Evolutionary conservation across 1,140 invertebrate species (phyloP).

Genomic region (Plodia interpunctella): DNA sequence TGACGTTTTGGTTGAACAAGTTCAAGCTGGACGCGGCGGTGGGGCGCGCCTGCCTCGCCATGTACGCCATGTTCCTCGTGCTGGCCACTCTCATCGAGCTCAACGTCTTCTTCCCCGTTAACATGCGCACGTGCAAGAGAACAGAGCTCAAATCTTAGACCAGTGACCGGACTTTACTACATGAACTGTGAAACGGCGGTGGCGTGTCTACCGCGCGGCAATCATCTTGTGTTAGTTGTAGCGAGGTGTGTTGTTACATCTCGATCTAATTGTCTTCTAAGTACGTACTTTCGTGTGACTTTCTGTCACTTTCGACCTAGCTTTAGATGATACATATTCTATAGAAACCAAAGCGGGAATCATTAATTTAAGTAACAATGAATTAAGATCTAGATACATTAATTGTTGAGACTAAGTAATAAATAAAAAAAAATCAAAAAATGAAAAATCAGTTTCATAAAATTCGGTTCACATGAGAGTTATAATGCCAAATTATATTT

Average conservation of each 20-base stretch:
- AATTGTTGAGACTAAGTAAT: not conserved
- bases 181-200: constrained; percentile 26
- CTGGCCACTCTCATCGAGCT: constrained; percentile 91
- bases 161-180: constrained; percentile 23
- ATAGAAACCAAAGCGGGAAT: not conserved
- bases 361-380: not conserved
- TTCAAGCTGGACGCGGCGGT: constrained; percentile 89
- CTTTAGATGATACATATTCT: not conserved
- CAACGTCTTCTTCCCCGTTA: constrained; percentile 92
- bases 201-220: constrained; percentile 6
- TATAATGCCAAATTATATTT: not conserved
- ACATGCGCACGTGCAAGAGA: constrained; percentile 86
- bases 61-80: constrained; percentile 90
- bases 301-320: not conserved
- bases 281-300: not conserved
- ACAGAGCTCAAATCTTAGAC: constrained; percentile 56
- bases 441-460: not conserved
- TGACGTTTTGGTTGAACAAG: constrained; percentile 88
- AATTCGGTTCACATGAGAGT: not conserved
- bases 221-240: not conserved
- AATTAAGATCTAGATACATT: not conserved
- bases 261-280: not conserved
- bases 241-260: not conserved
- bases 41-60: constrained; percentile 86
- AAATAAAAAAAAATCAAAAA: too few relatives aligned